These are phyloP conservation scores for Sphaerophoria taeniata DNA, from an alignment of 2,888 invertebrate genomes.

Conservation along the genomic window DNA sequence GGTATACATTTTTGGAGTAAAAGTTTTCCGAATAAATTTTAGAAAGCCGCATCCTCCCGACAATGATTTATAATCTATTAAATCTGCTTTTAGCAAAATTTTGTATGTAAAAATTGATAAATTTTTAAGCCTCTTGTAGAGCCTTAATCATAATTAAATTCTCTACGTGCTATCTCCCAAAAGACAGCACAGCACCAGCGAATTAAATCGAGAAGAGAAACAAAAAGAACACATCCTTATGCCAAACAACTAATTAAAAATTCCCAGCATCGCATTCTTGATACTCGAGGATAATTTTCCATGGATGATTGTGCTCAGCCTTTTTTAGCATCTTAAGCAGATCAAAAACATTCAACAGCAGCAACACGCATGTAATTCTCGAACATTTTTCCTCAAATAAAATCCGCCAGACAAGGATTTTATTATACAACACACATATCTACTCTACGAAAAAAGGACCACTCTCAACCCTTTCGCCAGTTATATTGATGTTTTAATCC, in stretches of 20 bases:
- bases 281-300: conserved; percentile 51
- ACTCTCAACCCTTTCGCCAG: conserved; percentile 7
- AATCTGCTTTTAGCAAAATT: too few species aligned
- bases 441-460: background rate
- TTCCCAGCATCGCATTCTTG: conserved; percentile 63
- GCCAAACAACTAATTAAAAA: conserved; percentile 70
- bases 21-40: too few species aligned
- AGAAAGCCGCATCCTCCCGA: too few species aligned
- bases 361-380: conserved; percentile 47
- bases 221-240: conserved; percentile 45
- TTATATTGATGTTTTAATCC: conserved; percentile 59
- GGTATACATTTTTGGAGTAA: too few species aligned
- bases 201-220: conserved; percentile 13
- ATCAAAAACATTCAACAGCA: conserved; percentile 63
- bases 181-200: conserved; percentile 11
- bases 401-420: conserved; percentile 48
- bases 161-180: conserved; percentile 53
- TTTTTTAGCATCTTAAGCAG: conserved; percentile 64
- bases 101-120: too few species aligned
- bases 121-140: background rate
- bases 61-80: too few species aligned
- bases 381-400: conserved; percentile 9
- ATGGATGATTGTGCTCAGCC: conserved; percentile 59
- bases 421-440: conserved; percentile 65
- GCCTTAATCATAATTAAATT: conserved; percentile 34